Base-by-base conservation (phyloP, 1,140 invertebrate genomes). In the Pachypsylla venusta region DNA sequence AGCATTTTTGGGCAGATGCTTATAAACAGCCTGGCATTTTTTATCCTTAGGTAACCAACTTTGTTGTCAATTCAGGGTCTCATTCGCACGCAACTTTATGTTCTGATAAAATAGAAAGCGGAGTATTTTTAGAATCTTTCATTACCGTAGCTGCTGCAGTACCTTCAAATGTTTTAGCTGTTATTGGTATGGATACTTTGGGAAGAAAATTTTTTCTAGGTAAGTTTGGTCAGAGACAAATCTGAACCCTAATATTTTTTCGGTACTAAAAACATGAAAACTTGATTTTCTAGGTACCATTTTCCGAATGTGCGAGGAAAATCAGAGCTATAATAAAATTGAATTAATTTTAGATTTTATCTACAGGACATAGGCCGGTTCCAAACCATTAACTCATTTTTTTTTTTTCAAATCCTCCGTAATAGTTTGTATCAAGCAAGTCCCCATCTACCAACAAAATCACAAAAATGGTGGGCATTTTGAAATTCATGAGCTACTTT, bases 121-220 rank as follows among this genome's bases (percentile, higher is more conserved):
- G 80, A 19, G 87, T 90, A 7, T 89, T 91, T 67, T 79, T 87
- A 74, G 87, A 90, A 65, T 89, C 87, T 0, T 77, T 92, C 14
- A 89, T 90, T 59, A 89, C 87, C 10, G 83, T 89, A 12, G 84
- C 87, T 20, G 82, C 87, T 0, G 87, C 87, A 1, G 79, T 90
- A 66, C 87, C 87, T 0, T 85, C 85, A 35, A 90, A 90, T 66
- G 79, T 92, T 48, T 75, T 89, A 65, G 87, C 87, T 25, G 85
- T 90, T 26, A 67, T 81, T 2, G 75, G 77, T 59, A 82, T 82
- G 78, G 87, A 90, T 69, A 76, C 83, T 63, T 76, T 90, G 39
- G 88, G 88, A n/a, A 80, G 88, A 59, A 90, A 90, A 67, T 91
- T 90, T 71, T 91, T 90, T 71, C 76, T 91, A 62, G 81, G 84